Percentiles rank a stretch among this genome's conserved stretches.
Conservation (phyloP, 1,140 invertebrate species). For the Solen grandis region DNA sequence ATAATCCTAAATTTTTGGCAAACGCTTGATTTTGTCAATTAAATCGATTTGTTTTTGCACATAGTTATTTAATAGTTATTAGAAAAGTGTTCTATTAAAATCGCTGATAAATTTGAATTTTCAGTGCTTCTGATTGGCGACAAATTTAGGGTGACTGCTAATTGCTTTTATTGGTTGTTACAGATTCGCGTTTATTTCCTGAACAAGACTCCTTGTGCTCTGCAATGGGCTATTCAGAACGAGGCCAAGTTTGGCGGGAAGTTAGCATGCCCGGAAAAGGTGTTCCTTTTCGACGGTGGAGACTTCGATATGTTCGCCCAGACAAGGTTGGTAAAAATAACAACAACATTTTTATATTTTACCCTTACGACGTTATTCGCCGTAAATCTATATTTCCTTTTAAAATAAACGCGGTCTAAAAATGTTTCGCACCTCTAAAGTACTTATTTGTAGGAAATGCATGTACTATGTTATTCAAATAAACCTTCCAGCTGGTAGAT, state of each 20-base stretch:
- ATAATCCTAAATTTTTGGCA: no score
- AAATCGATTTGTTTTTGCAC: no score
- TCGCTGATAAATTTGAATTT: no score
- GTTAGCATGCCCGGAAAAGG: constrained; percentile 69
- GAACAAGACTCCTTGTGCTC: constrained; percentile 73
- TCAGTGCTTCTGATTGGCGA: no score
- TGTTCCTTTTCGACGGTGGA: constrained; percentile 64
- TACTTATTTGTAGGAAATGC: no score
- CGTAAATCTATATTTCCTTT: neutral
- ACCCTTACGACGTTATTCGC: neutral
- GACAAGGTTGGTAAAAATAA: constrained; percentile 41
- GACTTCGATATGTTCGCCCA: constrained; percentile 60
- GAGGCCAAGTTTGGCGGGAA: constrained; percentile 68
- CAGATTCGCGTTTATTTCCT: constrained; percentile 70
- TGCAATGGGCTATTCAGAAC: constrained; percentile 73
- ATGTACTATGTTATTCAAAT: no score
- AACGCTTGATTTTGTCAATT: no score
- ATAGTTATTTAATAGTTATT: no score
- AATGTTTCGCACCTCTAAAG: neutral
- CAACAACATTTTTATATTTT: neutral
- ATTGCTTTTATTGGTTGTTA: constrained; percentile 42
- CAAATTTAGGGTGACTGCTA: no score
- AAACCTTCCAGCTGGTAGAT: no score
- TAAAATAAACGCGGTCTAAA: neutral
- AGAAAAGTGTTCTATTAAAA: no score